Evolutionary conservation across 2,113 vertebrate genomes (phyloP).

Genomic region (Sapajus apella): DNA sequence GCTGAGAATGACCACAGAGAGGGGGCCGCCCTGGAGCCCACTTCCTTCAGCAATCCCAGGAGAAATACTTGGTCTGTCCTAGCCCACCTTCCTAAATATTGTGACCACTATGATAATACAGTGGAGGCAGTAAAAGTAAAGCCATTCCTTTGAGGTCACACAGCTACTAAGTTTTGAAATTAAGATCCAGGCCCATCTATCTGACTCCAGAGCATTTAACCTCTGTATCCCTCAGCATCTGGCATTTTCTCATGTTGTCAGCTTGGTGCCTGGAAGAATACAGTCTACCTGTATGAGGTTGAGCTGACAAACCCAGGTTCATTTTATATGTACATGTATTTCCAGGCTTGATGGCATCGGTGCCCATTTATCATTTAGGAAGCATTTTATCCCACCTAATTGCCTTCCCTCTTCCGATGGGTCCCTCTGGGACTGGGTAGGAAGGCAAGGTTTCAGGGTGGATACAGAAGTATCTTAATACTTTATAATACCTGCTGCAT

Average conservation of each 20-base stretch:
- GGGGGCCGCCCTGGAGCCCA: fast-evolving
- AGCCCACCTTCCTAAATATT: neutral
- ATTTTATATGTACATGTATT: fast-evolving
- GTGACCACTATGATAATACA: neutral
- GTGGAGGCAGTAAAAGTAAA: neutral
- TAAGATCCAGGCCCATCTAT: neutral
- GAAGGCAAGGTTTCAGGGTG: neutral
- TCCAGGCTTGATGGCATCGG: neutral
- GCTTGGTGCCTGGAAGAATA: neutral
- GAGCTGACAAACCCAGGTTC: neutral
- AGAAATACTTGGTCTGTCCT: neutral
- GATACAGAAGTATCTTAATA: neutral
- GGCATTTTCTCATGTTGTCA: neutral
- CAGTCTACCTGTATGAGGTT: neutral
- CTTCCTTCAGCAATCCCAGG: neutral
- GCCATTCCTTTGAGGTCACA: neutral
- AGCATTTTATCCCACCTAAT: neutral
- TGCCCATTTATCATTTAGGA: neutral
- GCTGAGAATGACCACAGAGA: neutral
- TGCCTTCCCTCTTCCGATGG: neutral
- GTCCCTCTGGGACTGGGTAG: neutral
- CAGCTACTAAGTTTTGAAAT: neutral
- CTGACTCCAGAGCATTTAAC: neutral
- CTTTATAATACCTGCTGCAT: neutral
- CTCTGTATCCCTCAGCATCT: neutral